Percentiles rank a stretch among this genome's conserved stretches.
phyloP scores from a whole-genome alignment of 2,888 invertebrate species.

The Aphidoletes aphidimyza region DNA sequence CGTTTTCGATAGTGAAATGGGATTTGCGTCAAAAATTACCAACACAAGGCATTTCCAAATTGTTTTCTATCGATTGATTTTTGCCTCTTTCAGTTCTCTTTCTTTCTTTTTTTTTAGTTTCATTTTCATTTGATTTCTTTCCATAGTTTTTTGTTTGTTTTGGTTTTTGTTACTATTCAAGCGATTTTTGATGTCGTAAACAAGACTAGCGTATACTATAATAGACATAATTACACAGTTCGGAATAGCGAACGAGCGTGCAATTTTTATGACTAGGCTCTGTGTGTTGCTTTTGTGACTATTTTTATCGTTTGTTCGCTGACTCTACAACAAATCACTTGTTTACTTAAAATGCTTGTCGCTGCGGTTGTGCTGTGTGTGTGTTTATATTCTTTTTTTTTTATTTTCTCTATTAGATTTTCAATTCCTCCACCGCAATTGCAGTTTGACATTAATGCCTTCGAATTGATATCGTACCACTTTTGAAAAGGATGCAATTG shows the following conservation, averaged over 20 bases:
- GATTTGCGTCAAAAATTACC: neutral
- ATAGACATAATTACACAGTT: neutral
- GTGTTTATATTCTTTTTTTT: neutral
- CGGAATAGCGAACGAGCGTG: neutral
- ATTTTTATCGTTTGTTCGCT: neutral
- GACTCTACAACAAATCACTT: slow-evolving; percentile 17
- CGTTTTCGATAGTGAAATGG: no score
- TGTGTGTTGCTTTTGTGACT: neutral
- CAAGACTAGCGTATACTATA: no score
- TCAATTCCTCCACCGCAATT: no score
- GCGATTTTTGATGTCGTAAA: no score
- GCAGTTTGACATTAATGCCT: no score
- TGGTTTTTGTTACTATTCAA: no score
- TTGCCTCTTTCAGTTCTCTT: neutral
- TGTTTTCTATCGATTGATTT: slow-evolving; percentile 10
- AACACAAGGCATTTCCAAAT: neutral
- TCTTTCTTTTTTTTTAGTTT: neutral
- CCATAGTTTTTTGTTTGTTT: no score
- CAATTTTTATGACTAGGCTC: neutral
- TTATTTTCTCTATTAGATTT: no score
- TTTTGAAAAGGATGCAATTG: no score
- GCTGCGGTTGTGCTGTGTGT: no score
- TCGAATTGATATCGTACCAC: no score
- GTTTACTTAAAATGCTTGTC: neutral
- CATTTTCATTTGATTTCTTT: neutral